These are phyloP conservation scores for Neopipo cinnamomea DNA, from an alignment of 2,113 vertebrate genomes.

Conservation along the genomic window DNA sequence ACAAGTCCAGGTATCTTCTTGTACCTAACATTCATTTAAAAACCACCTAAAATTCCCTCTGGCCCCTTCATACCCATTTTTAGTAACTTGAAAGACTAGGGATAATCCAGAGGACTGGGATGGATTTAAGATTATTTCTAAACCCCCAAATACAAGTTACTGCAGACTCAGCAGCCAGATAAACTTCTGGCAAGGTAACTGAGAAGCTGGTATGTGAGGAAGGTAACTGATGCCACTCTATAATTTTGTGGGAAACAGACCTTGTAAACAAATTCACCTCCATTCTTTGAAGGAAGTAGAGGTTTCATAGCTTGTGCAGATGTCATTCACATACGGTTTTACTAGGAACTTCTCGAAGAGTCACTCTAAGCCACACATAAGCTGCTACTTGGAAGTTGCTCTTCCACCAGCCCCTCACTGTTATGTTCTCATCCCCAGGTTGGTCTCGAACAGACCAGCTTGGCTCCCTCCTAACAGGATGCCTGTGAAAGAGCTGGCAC, in stretches of 20 bases:
- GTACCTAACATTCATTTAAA: not conserved
- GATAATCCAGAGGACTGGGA: not conserved
- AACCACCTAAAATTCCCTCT: not conserved
- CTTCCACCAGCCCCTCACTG: not conserved
- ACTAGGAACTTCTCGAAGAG: not conserved
- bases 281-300: not conserved
- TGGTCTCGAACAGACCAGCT: not conserved
- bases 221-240: not conserved
- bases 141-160: not conserved
- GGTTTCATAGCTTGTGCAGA: not conserved
- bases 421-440: not conserved
- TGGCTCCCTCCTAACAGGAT: not conserved
- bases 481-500: not conserved
- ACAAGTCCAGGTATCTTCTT: not conserved
- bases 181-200: not conserved
- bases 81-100: not conserved
- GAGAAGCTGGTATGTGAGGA: not conserved
- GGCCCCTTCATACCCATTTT: not conserved
- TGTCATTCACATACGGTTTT: not conserved
- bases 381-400: not conserved
- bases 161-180: not conserved
- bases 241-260: not conserved
- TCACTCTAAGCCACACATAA: not conserved
- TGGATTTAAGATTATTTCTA: not conserved
- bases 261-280: not conserved